Base-by-base conservation (phyloP, 2,888 invertebrate genomes). In the Hirtodrosophila histrioides region DNA sequence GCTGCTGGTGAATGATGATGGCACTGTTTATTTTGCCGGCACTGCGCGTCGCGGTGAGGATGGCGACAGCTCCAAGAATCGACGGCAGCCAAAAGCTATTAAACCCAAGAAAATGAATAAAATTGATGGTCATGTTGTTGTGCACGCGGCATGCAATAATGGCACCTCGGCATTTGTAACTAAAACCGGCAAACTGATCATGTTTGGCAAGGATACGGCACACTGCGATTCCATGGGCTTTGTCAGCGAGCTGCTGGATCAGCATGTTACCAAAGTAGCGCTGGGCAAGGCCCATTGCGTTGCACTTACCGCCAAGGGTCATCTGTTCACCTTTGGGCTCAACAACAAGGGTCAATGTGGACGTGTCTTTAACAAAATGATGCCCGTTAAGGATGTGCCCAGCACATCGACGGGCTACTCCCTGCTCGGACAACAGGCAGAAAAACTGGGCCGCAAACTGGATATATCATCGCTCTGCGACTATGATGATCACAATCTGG, bases 271-370 rank as follows among this genome's bases (percentile, higher is more conserved):
- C 51, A 94, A 94, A 92, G 95, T 98, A 3, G 95, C 96, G 0
- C 92, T 99, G 62, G 99, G 99, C 3, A 99, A 99, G 92, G 99
- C 99, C 0, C 99, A 99, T 88, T 96, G 96, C n/a, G 96, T 97
- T 0, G 96, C 95, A 0, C 92, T 99, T 9, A 97, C 96, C 10
- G 95, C 94, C 77, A 96, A 96, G 89, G 99, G 99, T 0, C 95
- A 96, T 79, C 95, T 99, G 3, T 98, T 95, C 90, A 98, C 99
- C 0, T 98, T 99, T 91, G 99, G 99, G 4, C 96, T 99, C 68
- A 99, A 99, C 92, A 99, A 99, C 91, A 98, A 98, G 91, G 98
- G 98, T 0, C 99, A 99, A 90, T 99, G 99, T 92, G 99, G 99
- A 4, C 93, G 98, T 70, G 97, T 97, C 81, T 96, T 96, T 87